These are phyloP conservation scores for Macropodus opercularis DNA, from an alignment of 2,797 vertebrate species.

Conservation along the genomic window DNA sequence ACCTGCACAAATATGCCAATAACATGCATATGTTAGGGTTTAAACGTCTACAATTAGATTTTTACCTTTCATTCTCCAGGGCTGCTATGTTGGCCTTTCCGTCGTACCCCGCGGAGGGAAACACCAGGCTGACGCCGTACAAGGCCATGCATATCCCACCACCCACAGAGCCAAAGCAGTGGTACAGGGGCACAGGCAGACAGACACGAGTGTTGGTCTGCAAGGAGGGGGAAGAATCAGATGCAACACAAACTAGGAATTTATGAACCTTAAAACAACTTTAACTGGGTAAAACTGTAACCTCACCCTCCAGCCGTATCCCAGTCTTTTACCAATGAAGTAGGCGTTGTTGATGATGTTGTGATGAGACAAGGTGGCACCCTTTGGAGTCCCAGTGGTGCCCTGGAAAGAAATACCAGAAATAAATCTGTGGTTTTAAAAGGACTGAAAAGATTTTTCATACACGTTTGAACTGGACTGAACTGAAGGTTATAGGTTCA, in stretches of 20 bases:
- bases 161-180: constrained; percentile 91
- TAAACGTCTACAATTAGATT: no score
- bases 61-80: constrained; percentile 88
- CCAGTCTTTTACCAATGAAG: constrained; percentile 80
- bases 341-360: constrained; percentile 92
- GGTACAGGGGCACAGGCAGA: constrained; percentile 89
- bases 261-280: no score
- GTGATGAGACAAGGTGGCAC: constrained; percentile 90
- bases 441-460: neutral
- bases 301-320: constrained; percentile 80
- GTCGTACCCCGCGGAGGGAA: constrained; percentile 83
- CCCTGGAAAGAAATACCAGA: no score
- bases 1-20: no score
- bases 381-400: constrained; percentile 94
- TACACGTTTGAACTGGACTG: no score
- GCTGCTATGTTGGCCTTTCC: constrained; percentile 83
- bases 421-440: neutral
- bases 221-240: no score
- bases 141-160: constrained; percentile 84
- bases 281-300: neutral
- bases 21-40: no score
- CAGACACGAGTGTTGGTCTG: constrained; percentile 74
- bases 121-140: constrained; percentile 83
- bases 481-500: no score
- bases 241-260: no score